Evolutionary conservation across 2,797 vertebrate genomes (phyloP).

Genomic region (Hafferia zeledoni): DNA sequence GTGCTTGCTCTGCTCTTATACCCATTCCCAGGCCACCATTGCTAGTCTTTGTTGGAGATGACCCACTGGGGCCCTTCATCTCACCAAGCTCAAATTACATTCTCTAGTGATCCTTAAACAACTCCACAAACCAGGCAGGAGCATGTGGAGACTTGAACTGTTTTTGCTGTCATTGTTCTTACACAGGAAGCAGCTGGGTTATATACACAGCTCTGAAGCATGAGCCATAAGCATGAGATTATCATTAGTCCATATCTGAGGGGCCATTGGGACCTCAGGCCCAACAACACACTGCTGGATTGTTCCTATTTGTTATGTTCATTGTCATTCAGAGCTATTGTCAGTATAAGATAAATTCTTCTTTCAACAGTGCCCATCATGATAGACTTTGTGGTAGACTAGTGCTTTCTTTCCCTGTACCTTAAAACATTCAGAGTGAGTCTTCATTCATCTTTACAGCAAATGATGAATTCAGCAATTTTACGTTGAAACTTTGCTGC

Average conservation of each 20-base stretch:
- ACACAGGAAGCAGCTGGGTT: neutral
- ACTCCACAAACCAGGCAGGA: neutral
- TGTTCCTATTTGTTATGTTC: neutral
- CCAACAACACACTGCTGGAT: neutral
- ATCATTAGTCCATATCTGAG: neutral
- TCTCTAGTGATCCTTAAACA: neutral
- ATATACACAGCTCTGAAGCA: neutral
- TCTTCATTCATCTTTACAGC: slow-evolving; percentile 30
- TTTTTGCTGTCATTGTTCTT: neutral
- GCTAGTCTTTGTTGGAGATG: neutral
- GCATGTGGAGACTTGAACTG: neutral
- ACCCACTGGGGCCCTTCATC: rapidly evolving
- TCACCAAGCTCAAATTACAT: rapidly evolving
- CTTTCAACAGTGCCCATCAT: neutral
- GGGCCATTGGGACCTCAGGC: neutral
- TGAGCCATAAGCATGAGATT: neutral
- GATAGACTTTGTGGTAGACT: neutral
- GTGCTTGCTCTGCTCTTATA: neutral
- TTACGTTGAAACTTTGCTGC: neutral
- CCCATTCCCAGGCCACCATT: neutral
- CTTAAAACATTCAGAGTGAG: slow-evolving; percentile 13
- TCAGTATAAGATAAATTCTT: neutral
- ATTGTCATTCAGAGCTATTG: neutral
- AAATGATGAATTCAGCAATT: slow-evolving; percentile 1
- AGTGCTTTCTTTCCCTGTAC: neutral